phyloP scores from a whole-genome alignment of 2,113 vertebrate genomes.

The Notothenia rossii region DNA sequence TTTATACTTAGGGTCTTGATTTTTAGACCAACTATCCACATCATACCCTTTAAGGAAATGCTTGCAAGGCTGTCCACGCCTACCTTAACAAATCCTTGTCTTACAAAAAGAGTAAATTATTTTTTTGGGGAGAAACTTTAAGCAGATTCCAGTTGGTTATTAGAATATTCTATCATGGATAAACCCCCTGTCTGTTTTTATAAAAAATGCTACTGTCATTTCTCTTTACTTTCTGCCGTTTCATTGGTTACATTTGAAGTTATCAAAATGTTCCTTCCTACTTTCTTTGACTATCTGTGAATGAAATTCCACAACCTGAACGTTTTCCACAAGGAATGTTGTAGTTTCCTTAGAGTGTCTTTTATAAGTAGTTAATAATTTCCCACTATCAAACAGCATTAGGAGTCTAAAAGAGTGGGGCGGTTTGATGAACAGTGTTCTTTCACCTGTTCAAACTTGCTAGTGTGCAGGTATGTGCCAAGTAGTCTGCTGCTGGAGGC shows the following conservation, averaged over 20 bases:
- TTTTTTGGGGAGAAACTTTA: background rate
- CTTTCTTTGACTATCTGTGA: background rate
- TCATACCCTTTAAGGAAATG: too few relatives aligned
- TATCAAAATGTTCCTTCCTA: background rate
- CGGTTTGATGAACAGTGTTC: conserved; percentile 33
- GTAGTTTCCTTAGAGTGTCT: conserved; percentile 18
- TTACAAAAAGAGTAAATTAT: background rate
- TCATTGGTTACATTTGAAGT: background rate
- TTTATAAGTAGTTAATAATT: conserved; percentile 66
- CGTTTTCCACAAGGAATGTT: conserved; percentile 1
- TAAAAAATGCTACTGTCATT: background rate
- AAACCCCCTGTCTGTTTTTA: background rate
- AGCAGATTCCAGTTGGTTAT: background rate
- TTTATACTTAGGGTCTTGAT: too few relatives aligned
- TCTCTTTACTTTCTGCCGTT: background rate
- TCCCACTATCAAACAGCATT: conserved; percentile 27
- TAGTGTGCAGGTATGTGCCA: conserved; percentile 17
- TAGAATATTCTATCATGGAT: background rate
- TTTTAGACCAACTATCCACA: too few relatives aligned
- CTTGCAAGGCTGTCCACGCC: too few relatives aligned
- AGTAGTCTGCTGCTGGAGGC: background rate
- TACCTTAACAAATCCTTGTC: too few relatives aligned
- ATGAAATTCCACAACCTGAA: background rate
- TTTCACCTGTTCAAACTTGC: conserved; percentile 52
- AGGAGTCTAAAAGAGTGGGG: conserved; percentile 24